Evolutionary conservation across 2,797 vertebrate species (phyloP), one percentile per base, ranked within the genome.

Genomic region (Alca torda): DNA sequence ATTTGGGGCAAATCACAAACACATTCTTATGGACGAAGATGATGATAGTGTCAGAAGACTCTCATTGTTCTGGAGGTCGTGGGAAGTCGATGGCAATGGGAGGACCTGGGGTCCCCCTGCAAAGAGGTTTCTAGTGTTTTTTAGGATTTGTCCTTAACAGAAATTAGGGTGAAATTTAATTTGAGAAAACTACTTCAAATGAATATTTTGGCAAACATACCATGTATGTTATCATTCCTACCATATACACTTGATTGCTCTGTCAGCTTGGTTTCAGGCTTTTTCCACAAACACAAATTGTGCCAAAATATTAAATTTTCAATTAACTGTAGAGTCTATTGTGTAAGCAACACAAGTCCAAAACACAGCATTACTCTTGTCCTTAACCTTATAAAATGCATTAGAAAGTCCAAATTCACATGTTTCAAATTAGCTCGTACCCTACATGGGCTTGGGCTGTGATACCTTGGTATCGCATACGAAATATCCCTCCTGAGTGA

Each of bases 1-100:
- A 75, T 84, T 93, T 76, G 82, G 81, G 39, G 46, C 64, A 91
- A 89, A 75, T 94, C 86, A 84, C 61, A 90, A 56, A 91, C 72
- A 78, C 87, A 81, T 94, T 94, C 78, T 53, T 84, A 65, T 0
- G 7, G 75, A 89, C 72, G 53, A 54, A 85, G 50, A 91, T n/a
- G 65, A 89, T 48, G 81, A 78, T 25, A 78, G 25, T 1, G 3
- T 75, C 64, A 87, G 78, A 93, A 83, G 54, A 45, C 15, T 63
- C 39, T 30, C 43, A 37, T 85, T 96, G 78, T 79, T 83, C 57
- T n/a, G 0, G 53, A 73, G 41, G 51, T 74, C 54, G 72, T 26
- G 31, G 41, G 77, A 93, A 87, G 48, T 46, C 16, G 13, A 19
- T 30, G 21, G 37, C 60, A 50, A 43, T 26, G 2, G 0, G 46